Evolutionary conservation across 2,797 vertebrate species (phyloP).

Genomic region (Bufotes viridis): DNA sequence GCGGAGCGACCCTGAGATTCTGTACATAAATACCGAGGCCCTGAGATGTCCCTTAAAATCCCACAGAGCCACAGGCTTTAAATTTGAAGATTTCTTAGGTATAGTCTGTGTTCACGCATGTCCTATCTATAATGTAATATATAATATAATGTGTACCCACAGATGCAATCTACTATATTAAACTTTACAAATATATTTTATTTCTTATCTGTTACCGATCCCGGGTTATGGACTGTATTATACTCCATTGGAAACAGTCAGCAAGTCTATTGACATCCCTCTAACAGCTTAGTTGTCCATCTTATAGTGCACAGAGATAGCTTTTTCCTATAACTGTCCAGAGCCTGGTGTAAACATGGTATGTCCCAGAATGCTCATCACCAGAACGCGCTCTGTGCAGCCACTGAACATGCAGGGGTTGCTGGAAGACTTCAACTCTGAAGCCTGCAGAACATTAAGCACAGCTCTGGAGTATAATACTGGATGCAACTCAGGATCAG

Average conservation of each 20-base stretch:
- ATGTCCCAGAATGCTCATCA: neutral
- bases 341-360: neutral
- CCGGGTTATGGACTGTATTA: neutral
- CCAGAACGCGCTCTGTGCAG: neutral
- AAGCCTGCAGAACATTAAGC: neutral
- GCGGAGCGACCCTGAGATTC: neutral
- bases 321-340: no score
- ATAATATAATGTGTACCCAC: no score
- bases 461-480: neutral
- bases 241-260: neutral
- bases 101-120: neutral
- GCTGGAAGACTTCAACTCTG: neutral
- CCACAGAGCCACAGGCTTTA: neutral
- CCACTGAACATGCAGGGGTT: neutral
- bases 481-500: neutral
- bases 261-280: neutral
- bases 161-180: neutral
- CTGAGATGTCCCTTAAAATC: conserved; percentile 20
- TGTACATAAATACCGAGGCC: neutral
- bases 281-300: neutral
- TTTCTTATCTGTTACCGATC: neutral
- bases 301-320: no score
- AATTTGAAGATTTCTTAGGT: conserved; percentile 7
- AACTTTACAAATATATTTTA: neutral
- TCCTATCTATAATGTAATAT: neutral